Conservation (phyloP, 2,888 invertebrate genomes). For the Pseudococcus longispinus region DNA sequence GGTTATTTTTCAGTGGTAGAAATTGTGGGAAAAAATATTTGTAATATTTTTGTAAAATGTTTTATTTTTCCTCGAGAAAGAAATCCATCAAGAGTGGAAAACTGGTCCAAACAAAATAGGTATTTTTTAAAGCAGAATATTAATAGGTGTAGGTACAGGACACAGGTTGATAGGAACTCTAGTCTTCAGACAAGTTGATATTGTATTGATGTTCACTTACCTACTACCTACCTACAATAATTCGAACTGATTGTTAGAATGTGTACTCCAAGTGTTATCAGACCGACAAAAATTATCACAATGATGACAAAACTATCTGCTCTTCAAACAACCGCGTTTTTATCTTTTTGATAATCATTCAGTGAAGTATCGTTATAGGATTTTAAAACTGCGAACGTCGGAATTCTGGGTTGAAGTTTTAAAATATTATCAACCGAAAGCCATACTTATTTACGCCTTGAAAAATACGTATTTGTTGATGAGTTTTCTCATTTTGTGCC, state of each 20-base stretch:
- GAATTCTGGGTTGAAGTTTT: background rate
- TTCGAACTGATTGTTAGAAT: background rate
- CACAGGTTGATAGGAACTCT: too few species aligned
- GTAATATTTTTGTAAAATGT: too few species aligned
- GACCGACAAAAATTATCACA: constrained; percentile 22
- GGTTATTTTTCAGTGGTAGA: too few species aligned
- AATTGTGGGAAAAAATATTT: too few species aligned
- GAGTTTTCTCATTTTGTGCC: background rate
- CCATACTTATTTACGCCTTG: background rate
- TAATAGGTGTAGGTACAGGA: too few species aligned
- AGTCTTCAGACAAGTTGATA: background rate
- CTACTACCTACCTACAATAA: background rate
- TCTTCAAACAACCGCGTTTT: background rate
- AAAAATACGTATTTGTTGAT: background rate
- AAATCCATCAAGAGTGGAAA: too few species aligned
- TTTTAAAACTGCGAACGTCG: background rate
- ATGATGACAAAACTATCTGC: background rate
- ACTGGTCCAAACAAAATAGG: too few species aligned
- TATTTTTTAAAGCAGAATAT: too few species aligned
- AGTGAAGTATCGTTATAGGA: background rate
- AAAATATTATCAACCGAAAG: too few species aligned
- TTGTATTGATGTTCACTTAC: background rate
- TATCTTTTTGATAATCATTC: background rate
- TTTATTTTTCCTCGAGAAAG: too few species aligned
- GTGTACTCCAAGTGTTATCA: background rate